Base-by-base conservation (phyloP, 2,797 vertebrate species). In the Gastrophryne carolinensis region DNA sequence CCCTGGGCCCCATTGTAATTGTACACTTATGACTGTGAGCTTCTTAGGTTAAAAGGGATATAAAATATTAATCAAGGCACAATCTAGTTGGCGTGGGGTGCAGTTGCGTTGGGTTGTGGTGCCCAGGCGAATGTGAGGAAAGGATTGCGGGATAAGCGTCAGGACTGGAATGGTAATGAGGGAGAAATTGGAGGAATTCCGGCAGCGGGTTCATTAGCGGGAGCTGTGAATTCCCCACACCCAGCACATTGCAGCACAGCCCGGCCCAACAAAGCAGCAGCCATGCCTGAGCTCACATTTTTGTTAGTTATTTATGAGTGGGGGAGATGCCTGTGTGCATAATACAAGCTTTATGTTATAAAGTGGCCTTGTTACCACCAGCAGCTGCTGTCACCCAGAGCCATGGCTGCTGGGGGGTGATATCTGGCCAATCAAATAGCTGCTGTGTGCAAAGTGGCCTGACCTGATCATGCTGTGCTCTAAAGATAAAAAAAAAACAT, bases 291-390 rank as follows among this genome's bases (percentile, higher is more conserved):
- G 19, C 15, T 54, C 13, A 64, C 74, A 70, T 76, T 63, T 70
- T 70, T 76, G 17, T 54, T n/a, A n/a, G 65, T 76, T 76, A 76
- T 75, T 75, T 75, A 75, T 75, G 73, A 75, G 73, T 75, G 53
- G 41, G 34, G n/a, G 15, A 63, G 62, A 76, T 69, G 68, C 58
- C 66, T 62, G 3, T 27, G 19, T 68, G 49, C 63, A 76, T 76
- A 76, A 76, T 63, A 58, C 49, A 15, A 13, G 66, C 74, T 76
- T 70, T 76, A 76, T 76, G 47, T 21, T 53, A 63, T 41, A 76
- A 44, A 70, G 57, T 54, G 57, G 47, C 44, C 56, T 64, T 70
- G 58, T 44, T 56, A 64, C 35, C 41, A 70, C 35, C 57, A 70
- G 66, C 66, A 76, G 73, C 73, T 76, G 73, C 41, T 73, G 50